Conservation (phyloP, 2,113 vertebrate genomes). For the Amblyopsis rosae region DNA sequence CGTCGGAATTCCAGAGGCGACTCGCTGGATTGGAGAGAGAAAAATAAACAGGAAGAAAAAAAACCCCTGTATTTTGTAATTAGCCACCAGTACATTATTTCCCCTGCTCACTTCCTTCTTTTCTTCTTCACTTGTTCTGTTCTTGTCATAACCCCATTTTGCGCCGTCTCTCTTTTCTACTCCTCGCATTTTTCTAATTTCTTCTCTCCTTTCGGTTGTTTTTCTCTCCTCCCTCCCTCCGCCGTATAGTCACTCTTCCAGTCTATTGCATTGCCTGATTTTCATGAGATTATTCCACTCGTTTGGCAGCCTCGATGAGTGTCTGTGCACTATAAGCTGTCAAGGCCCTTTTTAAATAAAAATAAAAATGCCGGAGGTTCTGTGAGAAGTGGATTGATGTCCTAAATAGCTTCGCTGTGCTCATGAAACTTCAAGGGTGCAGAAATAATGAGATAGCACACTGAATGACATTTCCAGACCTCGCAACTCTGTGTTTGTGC, state of each 20-base stretch:
- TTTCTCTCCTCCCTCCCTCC: constrained; percentile 6
- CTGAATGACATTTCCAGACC: constrained; percentile 69
- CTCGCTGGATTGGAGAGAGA: constrained; percentile 30
- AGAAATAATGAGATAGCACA: constrained; percentile 68
- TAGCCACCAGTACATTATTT: constrained; percentile 43
- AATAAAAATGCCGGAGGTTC: constrained; percentile 50
- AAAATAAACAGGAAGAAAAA: constrained; percentile 60
- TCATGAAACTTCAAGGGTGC: constrained; percentile 65
- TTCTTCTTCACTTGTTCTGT: background rate
- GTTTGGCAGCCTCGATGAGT: constrained; percentile 64
- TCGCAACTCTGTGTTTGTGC: constrained; percentile 29
- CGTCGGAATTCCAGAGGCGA: constrained; percentile 48
- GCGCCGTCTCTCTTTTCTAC: background rate
- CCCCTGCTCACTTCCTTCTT: constrained; percentile 27
- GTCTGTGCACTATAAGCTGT: constrained; percentile 63
- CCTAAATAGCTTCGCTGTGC: constrained; percentile 68
- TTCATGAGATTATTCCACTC: constrained; percentile 67
- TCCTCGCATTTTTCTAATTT: constrained; percentile 10
- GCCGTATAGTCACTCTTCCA: constrained; percentile 44
- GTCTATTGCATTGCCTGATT: constrained; percentile 61
- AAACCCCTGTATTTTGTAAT: constrained; percentile 66
- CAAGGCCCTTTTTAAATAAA: constrained; percentile 58
- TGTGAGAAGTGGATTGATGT: constrained; percentile 54
- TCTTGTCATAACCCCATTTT: constrained; percentile 1
- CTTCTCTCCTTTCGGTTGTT: background rate